Conservation (phyloP, 2,888 invertebrate species). For the Polydrusus pterygomalis region DNA sequence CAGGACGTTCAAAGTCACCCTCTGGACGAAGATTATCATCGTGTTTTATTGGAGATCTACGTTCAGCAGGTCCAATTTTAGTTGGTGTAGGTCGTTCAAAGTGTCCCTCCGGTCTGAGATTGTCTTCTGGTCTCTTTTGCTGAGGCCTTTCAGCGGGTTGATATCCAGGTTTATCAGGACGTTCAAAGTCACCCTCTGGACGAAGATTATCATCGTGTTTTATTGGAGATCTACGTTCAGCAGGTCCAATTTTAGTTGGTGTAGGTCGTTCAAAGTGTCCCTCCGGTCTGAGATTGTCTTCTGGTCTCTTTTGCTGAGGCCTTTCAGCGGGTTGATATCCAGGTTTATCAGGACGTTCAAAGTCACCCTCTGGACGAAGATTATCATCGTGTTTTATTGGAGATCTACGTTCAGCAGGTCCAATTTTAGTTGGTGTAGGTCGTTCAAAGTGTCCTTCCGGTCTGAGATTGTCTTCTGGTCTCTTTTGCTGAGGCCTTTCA, state of each 20-base stretch:
- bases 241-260: slow-evolving; percentile 69
- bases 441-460: slow-evolving; percentile 75
- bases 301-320: slow-evolving; percentile 69
- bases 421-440: slow-evolving; percentile 69
- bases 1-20: no score
- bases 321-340: slow-evolving; percentile 69
- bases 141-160: slow-evolving; percentile 76
- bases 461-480: slow-evolving; percentile 68
- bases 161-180: no score
- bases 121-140: slow-evolving; percentile 71
- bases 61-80: no score
- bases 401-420: slow-evolving; percentile 70
- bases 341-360: slow-evolving; percentile 70
- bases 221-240: no score
- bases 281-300: slow-evolving; percentile 74
- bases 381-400: slow-evolving; percentile 72
- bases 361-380: slow-evolving; percentile 74
- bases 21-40: no score
- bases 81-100: no score
- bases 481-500: slow-evolving; percentile 69
- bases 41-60: no score
- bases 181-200: no score
- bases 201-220: no score
- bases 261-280: slow-evolving; percentile 72
- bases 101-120: no score